Conservation (phyloP, 2,888 invertebrate genomes). For the Protonemura montana region DNA sequence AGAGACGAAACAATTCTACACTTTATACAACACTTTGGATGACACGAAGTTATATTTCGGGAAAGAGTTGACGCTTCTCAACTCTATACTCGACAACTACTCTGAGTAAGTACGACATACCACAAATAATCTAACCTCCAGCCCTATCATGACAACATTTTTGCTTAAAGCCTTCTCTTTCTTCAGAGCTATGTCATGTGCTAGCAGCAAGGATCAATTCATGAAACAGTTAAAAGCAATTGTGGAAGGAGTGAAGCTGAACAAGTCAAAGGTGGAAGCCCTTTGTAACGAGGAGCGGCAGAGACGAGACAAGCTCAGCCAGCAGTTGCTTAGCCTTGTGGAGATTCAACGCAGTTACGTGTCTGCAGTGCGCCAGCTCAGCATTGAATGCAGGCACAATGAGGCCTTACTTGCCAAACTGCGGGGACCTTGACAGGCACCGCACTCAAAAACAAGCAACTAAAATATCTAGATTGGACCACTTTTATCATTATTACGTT, state of each 20-base stretch:
- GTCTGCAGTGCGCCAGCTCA: constrained; percentile 77
- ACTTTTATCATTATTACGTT: too few relatives aligned
- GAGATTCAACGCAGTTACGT: constrained; percentile 82
- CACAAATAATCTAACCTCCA: background rate
- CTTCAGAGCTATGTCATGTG: constrained; percentile 81
- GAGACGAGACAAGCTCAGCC: constrained; percentile 71
- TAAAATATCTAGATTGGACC: too few relatives aligned
- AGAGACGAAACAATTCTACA: constrained; percentile 97
- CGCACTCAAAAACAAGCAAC: background rate
- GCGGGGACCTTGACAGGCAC: constrained; percentile 38
- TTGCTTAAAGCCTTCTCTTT: constrained; percentile 44
- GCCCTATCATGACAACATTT: background rate
- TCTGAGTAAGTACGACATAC: constrained; percentile 70
- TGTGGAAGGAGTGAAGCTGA: constrained; percentile 87
- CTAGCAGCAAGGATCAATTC: constrained; percentile 85
- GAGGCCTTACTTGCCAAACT: constrained; percentile 65
- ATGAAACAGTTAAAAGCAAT: constrained; percentile 89
- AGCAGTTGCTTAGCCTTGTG: constrained; percentile 65
- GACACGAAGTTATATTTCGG: constrained; percentile 93
- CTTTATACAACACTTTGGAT: constrained; percentile 92
- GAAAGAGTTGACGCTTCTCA: constrained; percentile 87
- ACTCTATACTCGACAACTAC: constrained; percentile 90
- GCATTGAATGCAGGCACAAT: constrained; percentile 76
- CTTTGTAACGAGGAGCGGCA: constrained; percentile 72
- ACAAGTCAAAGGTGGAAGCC: constrained; percentile 74